Percentiles rank a stretch among this genome's conserved stretches.
phyloP scores from a whole-genome alignment of 1,140 invertebrate genomes.

The Rhagoletis zephyria region DNA sequence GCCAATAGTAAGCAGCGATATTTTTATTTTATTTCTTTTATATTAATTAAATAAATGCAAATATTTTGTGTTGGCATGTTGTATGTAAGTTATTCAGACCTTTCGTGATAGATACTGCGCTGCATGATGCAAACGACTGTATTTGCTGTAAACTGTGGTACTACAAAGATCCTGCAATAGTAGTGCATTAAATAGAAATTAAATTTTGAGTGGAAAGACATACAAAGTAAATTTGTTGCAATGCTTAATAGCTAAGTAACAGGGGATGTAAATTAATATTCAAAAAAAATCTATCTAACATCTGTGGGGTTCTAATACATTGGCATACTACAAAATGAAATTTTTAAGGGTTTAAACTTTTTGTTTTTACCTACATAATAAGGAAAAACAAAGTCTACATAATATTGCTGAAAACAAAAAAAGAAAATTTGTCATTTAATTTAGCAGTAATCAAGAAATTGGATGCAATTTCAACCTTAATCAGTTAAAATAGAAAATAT shows the following conservation, averaged over 20 bases:
- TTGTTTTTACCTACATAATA: conserved; percentile 26
- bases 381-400: background rate
- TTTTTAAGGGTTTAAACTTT: background rate
- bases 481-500: no score
- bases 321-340: no score
- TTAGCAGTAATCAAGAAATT: background rate
- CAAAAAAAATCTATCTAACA: background rate
- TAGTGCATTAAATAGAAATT: conserved; percentile 31
- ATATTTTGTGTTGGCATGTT: background rate
- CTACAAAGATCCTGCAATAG: conserved; percentile 46
- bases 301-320: background rate
- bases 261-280: no score
- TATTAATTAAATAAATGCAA: background rate
- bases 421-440: background rate
- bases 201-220: background rate
- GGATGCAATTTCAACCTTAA: background rate
- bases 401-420: background rate
- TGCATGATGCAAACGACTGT: conserved; percentile 68
- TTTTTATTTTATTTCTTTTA: background rate
- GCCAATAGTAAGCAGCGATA: conserved; percentile 5
- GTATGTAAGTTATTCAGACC: conserved; percentile 61
- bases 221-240: background rate
- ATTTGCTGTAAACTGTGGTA: conserved; percentile 58
- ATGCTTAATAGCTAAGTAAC: background rate
- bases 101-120: conserved; percentile 69